Evolutionary conservation across 2,113 vertebrate species (phyloP), one percentile per base, ranked within the genome.

Genomic region (Holacanthus passer): DNA sequence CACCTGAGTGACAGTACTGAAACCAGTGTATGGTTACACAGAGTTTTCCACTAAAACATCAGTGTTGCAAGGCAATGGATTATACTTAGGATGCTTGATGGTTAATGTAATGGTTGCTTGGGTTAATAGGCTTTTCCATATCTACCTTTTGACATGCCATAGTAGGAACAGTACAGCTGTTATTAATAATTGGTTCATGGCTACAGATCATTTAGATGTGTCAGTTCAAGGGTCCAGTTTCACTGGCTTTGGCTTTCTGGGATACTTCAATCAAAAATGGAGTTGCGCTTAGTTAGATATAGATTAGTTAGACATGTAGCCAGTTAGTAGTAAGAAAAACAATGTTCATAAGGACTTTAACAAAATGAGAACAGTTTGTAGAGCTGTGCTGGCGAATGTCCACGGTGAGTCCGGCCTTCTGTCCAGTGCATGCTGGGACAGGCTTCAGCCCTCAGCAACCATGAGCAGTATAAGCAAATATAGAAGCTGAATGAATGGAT

Each of bases 391-490:
- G 27, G 64, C 22, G 5, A 41, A 45, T 76, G 27, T 81, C 62
- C 31, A 69, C 31, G 14, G n/a, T 59, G 19, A 64, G 52, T 13
- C 32, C 14, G 2, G 50, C 47, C 20, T 53, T 8, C 39, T 63
- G 47, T 47, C 59, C 60, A 68, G 43, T 79, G 53, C 69, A 83
- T 81, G 62, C 56, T 83, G 72, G 73, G 59, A 80, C 56, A 82
- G 13, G 43, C 20, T 69, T 55, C 16, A 71, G 6, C 29, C 56
- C 3, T 0, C 37, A 53, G 37, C 24, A 17, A 59, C 59, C 52
- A 53, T 47, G 22, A 77, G 56, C 19, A 52, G 59, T 19, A 56
- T 83, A 39, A 63, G 39, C 24, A 22, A 22, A 43, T 43, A 68
- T 27, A 24, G 20, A 52, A 41, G 16, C 69, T 50, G 27, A 64